Evolutionary conservation across 2,888 invertebrate genomes (phyloP).

Genomic region (Anticlea derivata): DNA sequence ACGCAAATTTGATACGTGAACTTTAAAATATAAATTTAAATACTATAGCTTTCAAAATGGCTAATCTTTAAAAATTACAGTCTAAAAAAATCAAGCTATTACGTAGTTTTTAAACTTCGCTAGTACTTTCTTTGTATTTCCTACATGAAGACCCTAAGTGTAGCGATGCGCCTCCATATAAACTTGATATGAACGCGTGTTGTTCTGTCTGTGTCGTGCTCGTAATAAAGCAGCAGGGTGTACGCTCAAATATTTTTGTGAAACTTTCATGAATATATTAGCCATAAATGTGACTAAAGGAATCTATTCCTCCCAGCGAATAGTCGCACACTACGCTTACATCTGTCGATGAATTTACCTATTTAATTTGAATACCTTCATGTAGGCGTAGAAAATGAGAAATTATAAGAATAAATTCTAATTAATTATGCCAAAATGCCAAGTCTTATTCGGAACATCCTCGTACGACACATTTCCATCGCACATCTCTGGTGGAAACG

Average conservation of each 20-base stretch:
- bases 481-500: too few species aligned
- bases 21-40: too few species aligned
- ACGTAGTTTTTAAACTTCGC: too few species aligned
- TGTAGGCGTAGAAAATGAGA: too few species aligned
- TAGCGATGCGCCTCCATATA: constrained; percentile 49
- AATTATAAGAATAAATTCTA: not conserved
- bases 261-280: constrained; percentile 84
- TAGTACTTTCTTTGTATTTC: constrained; percentile 30
- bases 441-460: not conserved
- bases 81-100: too few species aligned
- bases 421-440: not conserved
- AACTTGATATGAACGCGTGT: constrained; percentile 50
- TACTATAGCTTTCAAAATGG: too few species aligned
- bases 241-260: constrained; percentile 75
- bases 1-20: too few species aligned
- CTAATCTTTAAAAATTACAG: too few species aligned
- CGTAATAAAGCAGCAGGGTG: constrained; percentile 67
- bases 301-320: constrained; percentile 67
- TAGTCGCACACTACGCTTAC: constrained; percentile 36
- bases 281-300: constrained; percentile 82
- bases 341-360: constrained; percentile 14
- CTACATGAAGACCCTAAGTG: constrained; percentile 43
- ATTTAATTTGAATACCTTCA: too few species aligned
- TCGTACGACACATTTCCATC: too few species aligned
- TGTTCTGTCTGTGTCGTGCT: constrained; percentile 56